phyloP scores from a whole-genome alignment of 2,888 invertebrate genomes.

The Campopleginae sp. region DNA sequence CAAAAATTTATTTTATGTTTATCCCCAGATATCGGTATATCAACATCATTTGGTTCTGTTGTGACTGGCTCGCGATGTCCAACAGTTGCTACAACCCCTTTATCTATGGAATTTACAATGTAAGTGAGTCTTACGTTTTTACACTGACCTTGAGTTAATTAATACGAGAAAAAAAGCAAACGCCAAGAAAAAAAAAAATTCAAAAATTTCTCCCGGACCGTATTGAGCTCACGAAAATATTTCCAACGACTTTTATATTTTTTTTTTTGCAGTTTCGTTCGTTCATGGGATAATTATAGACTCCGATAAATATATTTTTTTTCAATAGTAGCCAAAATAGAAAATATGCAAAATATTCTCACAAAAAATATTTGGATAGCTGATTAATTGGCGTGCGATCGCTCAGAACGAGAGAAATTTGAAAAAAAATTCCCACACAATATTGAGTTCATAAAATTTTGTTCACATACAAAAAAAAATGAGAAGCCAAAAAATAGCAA shows the following conservation, averaged over 20 bases:
- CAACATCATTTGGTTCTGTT: conserved; percentile 94
- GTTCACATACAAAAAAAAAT: no score
- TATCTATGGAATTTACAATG: conserved; percentile 95
- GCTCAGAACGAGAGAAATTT: no score
- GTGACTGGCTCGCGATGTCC: conserved; percentile 95
- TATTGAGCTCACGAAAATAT: not conserved
- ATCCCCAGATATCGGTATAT: conserved; percentile 90
- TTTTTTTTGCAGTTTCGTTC: not conserved
- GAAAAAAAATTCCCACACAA: no score
- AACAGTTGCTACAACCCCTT: conserved; percentile 96
- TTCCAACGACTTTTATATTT: not conserved
- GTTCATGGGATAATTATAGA: not conserved
- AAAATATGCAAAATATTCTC: not conserved
- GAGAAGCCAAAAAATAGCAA: not conserved
- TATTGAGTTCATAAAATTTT: no score
- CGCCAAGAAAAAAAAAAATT: not conserved
- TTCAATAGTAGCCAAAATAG: not conserved
- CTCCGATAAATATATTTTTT: not conserved
- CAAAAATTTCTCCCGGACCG: not conserved
- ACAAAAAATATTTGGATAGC: no score
- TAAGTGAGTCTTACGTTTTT: conserved; percentile 85
- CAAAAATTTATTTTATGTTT: not conserved
- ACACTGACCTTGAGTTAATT: not conserved
- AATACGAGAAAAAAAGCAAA: conserved; percentile 16
- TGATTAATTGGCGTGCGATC: no score